Evolutionary conservation across 2,888 invertebrate genomes (phyloP).

Genomic region (Ectropis crepuscularia): DNA sequence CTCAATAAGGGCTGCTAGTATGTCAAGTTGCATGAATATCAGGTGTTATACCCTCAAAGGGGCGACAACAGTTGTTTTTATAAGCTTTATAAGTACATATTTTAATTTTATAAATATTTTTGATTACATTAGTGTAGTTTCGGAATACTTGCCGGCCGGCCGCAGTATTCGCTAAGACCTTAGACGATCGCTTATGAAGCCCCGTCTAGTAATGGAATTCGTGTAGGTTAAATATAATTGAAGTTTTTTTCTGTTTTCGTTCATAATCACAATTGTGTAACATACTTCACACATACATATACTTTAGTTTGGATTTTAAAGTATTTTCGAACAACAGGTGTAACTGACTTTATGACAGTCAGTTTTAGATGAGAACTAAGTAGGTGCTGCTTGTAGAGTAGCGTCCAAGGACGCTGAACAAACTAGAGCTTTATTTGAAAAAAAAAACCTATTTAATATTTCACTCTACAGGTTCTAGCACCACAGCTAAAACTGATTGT

Average conservation of each 20-base stretch:
- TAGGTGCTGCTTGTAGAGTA: too few relatives aligned
- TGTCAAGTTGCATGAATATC: neutral
- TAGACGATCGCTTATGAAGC: constrained; percentile 26
- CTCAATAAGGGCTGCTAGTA: neutral
- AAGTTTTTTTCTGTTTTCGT: constrained; percentile 28
- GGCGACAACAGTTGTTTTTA: constrained; percentile 6
- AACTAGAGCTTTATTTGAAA: too few relatives aligned
- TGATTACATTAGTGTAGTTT: constrained; percentile 3
- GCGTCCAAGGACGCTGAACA: too few relatives aligned
- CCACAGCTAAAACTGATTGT: too few relatives aligned
- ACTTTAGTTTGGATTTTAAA: neutral
- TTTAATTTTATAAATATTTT: constrained; percentile 11
- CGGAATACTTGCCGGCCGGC: constrained; percentile 10
- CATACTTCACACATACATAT: constrained; percentile 21
- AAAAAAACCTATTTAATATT: too few relatives aligned
- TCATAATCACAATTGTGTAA: constrained; percentile 19
- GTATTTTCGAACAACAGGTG: constrained; percentile 7
- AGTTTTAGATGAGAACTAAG: too few relatives aligned
- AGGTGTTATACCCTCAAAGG: neutral
- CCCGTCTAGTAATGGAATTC: constrained; percentile 10
- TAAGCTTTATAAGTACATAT: constrained; percentile 7
- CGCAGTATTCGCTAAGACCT: constrained; percentile 23
- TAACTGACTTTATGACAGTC: too few relatives aligned
- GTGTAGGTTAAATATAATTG: constrained; percentile 25
- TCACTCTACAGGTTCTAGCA: too few relatives aligned